These are phyloP conservation scores for Megathymus violae DNA, from an alignment of 1,140 invertebrate genomes.

Conservation along the genomic window DNA sequence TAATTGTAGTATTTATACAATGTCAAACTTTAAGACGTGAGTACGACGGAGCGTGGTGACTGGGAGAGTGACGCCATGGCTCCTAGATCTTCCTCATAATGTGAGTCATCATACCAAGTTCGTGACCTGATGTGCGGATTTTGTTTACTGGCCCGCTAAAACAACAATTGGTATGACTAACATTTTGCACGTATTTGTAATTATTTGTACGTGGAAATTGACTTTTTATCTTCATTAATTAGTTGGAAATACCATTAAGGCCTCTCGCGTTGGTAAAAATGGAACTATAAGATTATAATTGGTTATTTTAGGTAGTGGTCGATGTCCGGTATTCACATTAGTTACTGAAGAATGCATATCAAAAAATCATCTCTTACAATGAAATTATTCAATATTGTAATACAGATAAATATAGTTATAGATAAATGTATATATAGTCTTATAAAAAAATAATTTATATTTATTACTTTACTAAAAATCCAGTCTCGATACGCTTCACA, in stretches of 20 bases:
- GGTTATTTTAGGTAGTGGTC: slow-evolving; percentile 4
- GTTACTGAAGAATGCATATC: no score
- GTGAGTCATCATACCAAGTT: slow-evolving; percentile 67
- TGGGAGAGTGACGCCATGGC: slow-evolving; percentile 69
- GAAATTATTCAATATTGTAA: no score
- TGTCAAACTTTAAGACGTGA: slow-evolving; percentile 17
- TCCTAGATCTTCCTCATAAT: slow-evolving; percentile 74
- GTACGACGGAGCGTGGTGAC: background rate
- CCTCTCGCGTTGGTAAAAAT: slow-evolving; percentile 19
- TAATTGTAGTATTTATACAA: slow-evolving; percentile 6
- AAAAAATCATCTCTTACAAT: no score
- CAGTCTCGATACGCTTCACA: background rate
- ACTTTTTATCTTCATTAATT: slow-evolving; percentile 36
- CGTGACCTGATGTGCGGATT: slow-evolving; percentile 74
- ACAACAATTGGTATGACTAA: slow-evolving; percentile 65
- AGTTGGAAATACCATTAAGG: slow-evolving; percentile 38
- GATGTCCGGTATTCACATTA: slow-evolving; percentile 11
- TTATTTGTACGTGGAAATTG: slow-evolving; percentile 56
- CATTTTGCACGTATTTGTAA: slow-evolving; percentile 57
- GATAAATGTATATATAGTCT: no score
- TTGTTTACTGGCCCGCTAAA: slow-evolving; percentile 62
- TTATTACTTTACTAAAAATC: background rate
- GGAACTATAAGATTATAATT: slow-evolving; percentile 15
- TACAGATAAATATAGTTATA: no score
- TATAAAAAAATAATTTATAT: no score